Evolutionary conservation across 1,140 invertebrate genomes (phyloP).

Genomic region (Formica exsecta): DNA sequence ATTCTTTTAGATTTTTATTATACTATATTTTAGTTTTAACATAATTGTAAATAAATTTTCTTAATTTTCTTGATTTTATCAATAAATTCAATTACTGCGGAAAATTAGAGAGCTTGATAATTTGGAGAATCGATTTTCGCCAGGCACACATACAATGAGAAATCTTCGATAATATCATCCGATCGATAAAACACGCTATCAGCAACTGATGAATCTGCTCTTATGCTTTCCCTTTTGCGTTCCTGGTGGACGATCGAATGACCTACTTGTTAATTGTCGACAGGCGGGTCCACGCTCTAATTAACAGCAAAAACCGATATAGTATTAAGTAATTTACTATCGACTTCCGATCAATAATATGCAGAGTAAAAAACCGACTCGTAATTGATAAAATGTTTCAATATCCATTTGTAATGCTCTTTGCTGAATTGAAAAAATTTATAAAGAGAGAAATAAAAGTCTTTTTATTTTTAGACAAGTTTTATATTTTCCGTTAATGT

Average conservation of each 20-base stretch:
- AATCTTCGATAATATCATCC: conserved; percentile 57
- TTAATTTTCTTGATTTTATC: too few species aligned
- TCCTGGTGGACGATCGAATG: conserved; percentile 67
- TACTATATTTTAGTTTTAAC: not conserved
- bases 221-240: conserved; percentile 64
- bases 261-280: conserved; percentile 78
- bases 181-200: conserved; percentile 68
- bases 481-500: not conserved
- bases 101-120: not conserved
- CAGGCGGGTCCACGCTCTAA: conserved; percentile 52
- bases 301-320: conserved; percentile 41
- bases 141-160: conserved; percentile 28
- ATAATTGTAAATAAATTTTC: conserved; percentile 1
- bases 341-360: not conserved
- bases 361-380: not conserved
- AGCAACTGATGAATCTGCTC: conserved; percentile 48
- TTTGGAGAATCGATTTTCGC: conserved; percentile 63
- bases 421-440: not conserved
- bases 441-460: not conserved
- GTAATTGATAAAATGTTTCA: not conserved
- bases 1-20: not conserved
- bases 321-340: conserved; percentile 61
- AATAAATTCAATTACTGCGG: not conserved
- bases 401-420: not conserved
- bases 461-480: not conserved